Conservation (phyloP, 2,888 invertebrate genomes). For the Chaetogeoica ovagalla region DNA sequence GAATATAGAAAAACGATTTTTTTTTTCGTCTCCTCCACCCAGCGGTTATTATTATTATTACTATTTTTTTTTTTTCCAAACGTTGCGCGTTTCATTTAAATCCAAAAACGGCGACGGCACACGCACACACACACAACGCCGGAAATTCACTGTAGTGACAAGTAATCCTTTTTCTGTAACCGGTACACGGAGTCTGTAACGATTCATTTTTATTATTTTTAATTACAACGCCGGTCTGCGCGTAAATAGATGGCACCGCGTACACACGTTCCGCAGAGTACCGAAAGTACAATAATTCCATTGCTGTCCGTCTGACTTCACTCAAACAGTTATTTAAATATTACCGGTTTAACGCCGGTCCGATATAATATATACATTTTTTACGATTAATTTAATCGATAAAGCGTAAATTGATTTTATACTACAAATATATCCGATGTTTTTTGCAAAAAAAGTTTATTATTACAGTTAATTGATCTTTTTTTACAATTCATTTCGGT, state of each 20-base stretch:
- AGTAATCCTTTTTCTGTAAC: constrained; percentile 39
- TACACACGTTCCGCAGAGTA: constrained; percentile 3
- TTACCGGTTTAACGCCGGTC: background rate
- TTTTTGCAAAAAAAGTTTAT: no score
- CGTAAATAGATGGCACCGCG: constrained; percentile 26
- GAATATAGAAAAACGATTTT: constrained; percentile 32
- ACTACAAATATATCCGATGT: no score
- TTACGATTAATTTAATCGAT: no score
- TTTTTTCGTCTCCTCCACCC: background rate
- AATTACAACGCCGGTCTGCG: background rate
- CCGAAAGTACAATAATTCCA: background rate
- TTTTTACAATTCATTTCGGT: no score
- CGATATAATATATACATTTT: background rate
- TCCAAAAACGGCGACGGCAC: constrained; percentile 41
- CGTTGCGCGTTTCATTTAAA: constrained; percentile 23
- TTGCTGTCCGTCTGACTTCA: background rate
- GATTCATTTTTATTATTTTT: background rate
- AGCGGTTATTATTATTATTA: background rate
- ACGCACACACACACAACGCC: constrained; percentile 42
- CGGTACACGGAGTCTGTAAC: background rate
- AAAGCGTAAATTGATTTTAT: no score
- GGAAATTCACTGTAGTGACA: constrained; percentile 38
- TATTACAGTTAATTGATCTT: no score
- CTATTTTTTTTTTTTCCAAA: background rate
- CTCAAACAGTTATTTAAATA: background rate